Conservation (phyloP, 1,140 invertebrate species). For the Branchinecta lindahli region DNA sequence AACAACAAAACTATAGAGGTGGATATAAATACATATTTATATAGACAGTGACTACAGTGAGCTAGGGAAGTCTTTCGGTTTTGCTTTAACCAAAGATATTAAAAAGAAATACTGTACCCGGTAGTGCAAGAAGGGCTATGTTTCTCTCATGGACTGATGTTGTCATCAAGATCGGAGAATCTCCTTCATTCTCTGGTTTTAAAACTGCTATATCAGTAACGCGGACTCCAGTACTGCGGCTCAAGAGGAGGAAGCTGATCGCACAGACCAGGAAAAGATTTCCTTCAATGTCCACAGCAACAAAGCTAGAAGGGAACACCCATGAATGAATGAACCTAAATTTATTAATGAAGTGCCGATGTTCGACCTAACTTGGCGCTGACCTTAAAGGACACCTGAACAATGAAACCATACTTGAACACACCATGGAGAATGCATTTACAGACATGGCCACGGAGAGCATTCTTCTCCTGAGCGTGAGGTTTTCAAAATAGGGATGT, state of each 20-base stretch:
- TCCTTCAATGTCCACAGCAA: background rate
- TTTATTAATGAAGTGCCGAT: background rate
- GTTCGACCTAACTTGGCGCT: background rate
- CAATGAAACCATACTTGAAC: too few relatives aligned
- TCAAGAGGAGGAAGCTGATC: background rate
- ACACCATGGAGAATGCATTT: too few relatives aligned
- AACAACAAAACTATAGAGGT: background rate
- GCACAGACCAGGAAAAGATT: background rate
- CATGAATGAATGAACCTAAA: background rate
- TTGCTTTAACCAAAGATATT: background rate
- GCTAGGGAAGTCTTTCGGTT: background rate
- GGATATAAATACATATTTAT: background rate
- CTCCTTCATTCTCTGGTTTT: background rate
- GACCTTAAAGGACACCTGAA: slow-evolving; percentile 3
- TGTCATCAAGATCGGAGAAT: background rate
- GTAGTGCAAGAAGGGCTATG: background rate
- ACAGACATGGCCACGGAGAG: too few relatives aligned
- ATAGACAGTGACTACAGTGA: background rate
- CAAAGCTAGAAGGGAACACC: background rate
- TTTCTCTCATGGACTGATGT: background rate
- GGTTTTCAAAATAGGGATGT: too few relatives aligned
- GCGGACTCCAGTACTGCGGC: background rate
- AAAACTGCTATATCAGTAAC: background rate
- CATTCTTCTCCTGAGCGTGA: too few relatives aligned
- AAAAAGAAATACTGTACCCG: background rate